These are phyloP conservation scores for Labrus mixtus DNA, from an alignment of 2,113 vertebrate genomes.

Conservation along the genomic window DNA sequence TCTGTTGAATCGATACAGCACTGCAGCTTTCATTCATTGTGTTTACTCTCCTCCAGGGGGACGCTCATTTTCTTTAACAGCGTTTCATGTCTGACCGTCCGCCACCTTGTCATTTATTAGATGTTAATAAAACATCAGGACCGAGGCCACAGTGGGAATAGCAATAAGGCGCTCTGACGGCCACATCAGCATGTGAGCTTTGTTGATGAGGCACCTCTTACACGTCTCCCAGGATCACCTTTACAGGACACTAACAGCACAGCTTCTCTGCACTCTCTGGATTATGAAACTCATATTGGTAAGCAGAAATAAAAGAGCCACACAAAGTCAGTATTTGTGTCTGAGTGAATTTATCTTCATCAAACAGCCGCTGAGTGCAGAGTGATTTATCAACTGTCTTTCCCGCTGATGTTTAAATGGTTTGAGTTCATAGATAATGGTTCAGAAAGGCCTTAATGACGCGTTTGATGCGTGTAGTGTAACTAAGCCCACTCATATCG, in stretches of 20 bases:
- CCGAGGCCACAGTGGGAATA: constrained; percentile 12
- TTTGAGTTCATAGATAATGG: constrained; percentile 33
- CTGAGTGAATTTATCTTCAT: constrained; percentile 10
- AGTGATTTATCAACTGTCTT: constrained; percentile 26
- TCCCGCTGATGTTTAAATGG: constrained; percentile 7
- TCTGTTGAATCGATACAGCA: constrained; percentile 38
- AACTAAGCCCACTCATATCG: constrained; percentile 13
- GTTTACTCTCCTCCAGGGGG: constrained; percentile 24
- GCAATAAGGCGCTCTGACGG: constrained; percentile 21
- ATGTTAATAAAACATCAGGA: constrained; percentile 53
- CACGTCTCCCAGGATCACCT: too few species aligned
- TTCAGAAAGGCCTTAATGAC: constrained; percentile 15
- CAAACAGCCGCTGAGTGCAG: background rate
- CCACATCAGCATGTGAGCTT: constrained; percentile 49
- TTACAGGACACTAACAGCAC: background rate
- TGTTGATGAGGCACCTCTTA: constrained; percentile 32
- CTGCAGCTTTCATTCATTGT: constrained; percentile 35
- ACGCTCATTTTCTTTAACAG: constrained; percentile 32
- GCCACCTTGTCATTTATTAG: constrained; percentile 61
- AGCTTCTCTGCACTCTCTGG: background rate
- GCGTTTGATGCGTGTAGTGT: background rate
- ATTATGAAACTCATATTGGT: too few species aligned
- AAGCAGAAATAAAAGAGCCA: background rate
- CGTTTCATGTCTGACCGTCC: constrained; percentile 33
- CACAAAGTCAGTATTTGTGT: background rate